Evolutionary conservation across 2,113 vertebrate species (phyloP), one percentile per base, ranked within the genome.

Genomic region (Megaleporinus macrocephalus): DNA sequence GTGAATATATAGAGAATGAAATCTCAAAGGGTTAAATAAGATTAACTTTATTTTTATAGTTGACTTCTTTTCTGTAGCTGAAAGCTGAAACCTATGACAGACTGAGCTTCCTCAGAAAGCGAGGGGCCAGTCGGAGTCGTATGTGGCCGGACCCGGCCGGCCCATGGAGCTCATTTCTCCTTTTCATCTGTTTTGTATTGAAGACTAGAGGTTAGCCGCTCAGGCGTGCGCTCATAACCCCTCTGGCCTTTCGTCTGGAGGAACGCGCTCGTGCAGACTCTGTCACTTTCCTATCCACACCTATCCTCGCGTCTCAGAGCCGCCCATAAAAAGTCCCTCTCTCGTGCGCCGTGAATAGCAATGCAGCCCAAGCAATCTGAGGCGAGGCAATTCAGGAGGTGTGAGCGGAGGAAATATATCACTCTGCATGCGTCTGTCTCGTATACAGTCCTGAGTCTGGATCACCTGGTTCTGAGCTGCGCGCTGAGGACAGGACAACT

Each of bases 351-450:
- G 36, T 76, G 76, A 82, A 85, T 85, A 78, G 77, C 80, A 82
- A 85, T 82, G 80, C 55, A n/a, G 63, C 80, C 29, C 55, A 79
- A 66, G 71, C 80, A 82, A 85, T 85, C 71, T 79, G 41, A 74
- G 70, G 69, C 30, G 41, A 70, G 51, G 49, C 71, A 70, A 55
- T 79, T 73, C 63, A 30, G 55, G 63, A 73, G 62, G 24, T 79
- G 66, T 78, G 73, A 85, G 75, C 49, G 29, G 69, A 70, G 76
- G 73, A 78, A 82, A 82, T 83, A 30, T 62, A 81, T 78, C 62
- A 55, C 33, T 59, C 73, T n/a, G 66, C 24, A 20, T 80, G 73
- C 68, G 16, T 59, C 29, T 53, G 53, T 20, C 53, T 13, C 53
- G 20, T 22, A 55, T 22, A 22, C 53, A 5, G 53, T 7, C 16